Conservation (phyloP, 1,140 invertebrate species). For the Zaprionus africanus region DNA sequence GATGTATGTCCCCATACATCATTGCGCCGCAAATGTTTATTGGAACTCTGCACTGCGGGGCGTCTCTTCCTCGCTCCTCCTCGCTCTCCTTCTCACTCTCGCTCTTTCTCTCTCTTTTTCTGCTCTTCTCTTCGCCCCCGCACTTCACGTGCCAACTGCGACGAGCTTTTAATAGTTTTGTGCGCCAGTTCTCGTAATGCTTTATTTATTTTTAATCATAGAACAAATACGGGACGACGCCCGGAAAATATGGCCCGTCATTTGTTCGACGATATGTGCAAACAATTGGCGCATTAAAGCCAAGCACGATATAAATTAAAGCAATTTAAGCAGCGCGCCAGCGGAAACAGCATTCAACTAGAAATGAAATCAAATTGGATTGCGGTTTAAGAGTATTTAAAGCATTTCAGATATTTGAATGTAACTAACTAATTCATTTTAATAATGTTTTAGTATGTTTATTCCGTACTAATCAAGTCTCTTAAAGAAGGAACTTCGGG, state of each 20-base stretch:
- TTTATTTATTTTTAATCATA: slow-evolving; percentile 82
- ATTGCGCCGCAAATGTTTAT: slow-evolving; percentile 78
- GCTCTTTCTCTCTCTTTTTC: background rate
- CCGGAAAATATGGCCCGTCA: slow-evolving; percentile 73
- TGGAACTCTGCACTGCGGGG: slow-evolving; percentile 29
- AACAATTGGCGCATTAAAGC: slow-evolving; percentile 79
- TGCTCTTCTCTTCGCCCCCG: background rate
- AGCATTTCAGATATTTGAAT: background rate
- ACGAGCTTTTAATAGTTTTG: slow-evolving; percentile 77
- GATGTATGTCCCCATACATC: slow-evolving; percentile 66
- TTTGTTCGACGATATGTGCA: slow-evolving; percentile 77
- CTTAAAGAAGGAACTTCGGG: too few relatives aligned
- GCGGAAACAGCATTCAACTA: background rate
- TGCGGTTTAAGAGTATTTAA: background rate
- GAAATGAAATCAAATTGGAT: background rate
- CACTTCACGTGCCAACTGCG: slow-evolving; percentile 10
- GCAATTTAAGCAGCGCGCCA: slow-evolving; percentile 25
- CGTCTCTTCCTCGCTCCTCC: background rate
- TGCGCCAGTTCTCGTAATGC: slow-evolving; percentile 68
- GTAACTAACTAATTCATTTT: too few relatives aligned
- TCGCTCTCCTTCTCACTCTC: background rate
- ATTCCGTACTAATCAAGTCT: too few relatives aligned
- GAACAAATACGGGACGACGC: slow-evolving; percentile 66
- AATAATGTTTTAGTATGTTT: too few relatives aligned
- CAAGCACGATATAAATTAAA: slow-evolving; percentile 53